A percentile compares a stretch with the other conserved stretches of the same genome.
phyloP scores from a whole-genome alignment of 2,797 vertebrate species.

The Pseudomugil tenellus region DNA sequence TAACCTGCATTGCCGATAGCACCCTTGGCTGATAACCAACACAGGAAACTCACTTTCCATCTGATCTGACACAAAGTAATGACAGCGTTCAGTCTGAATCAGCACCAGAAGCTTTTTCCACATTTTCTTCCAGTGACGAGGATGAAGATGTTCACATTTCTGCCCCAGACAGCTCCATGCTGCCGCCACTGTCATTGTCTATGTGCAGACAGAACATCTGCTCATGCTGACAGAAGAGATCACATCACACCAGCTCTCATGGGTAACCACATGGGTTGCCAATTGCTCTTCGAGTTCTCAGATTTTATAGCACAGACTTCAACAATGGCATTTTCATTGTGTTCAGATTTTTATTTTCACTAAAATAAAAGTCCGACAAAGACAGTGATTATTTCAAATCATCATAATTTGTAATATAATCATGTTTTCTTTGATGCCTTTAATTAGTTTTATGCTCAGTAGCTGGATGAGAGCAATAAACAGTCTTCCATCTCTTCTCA shows the following conservation, averaged over 20 bases:
- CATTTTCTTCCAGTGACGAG: background rate
- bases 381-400: too few relatives aligned
- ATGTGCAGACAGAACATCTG: slow-evolving; percentile 18
- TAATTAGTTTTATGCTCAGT: background rate
- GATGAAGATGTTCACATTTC: background rate
- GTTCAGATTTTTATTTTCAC: too few relatives aligned
- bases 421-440: too few relatives aligned
- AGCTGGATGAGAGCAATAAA: too few relatives aligned
- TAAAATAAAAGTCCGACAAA: too few relatives aligned
- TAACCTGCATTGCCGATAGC: background rate
- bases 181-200: slow-evolving; percentile 1
- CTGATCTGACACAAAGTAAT: too few relatives aligned
- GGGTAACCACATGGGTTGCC: slow-evolving; percentile 33
- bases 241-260: slow-evolving; percentile 37
- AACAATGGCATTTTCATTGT: background rate
- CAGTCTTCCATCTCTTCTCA: too few relatives aligned
- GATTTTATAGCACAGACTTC: too few relatives aligned
- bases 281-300: slow-evolving; percentile 15
- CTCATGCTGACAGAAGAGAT: slow-evolving; percentile 51
- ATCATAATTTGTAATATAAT: too few relatives aligned
- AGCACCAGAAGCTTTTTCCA: background rate
- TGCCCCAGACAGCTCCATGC: background rate
- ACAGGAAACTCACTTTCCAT: background rate
- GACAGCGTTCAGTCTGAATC: background rate
- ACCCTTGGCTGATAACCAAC: background rate